These are phyloP conservation scores for Steinernema hermaphroditum DNA, from an alignment of 2,888 invertebrate genomes.

Conservation along the genomic window DNA sequence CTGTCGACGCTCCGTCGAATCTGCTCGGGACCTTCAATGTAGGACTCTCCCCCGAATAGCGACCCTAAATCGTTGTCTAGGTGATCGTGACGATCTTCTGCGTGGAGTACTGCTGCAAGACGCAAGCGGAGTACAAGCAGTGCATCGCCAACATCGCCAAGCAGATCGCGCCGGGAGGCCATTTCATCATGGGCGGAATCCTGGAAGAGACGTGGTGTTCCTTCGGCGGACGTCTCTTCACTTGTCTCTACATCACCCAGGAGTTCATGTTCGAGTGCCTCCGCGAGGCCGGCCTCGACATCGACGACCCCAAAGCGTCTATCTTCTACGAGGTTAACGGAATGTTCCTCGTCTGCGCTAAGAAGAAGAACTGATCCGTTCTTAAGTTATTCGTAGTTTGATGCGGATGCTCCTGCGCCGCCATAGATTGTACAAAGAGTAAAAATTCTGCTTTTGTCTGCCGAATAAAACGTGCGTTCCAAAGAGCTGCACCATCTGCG, in stretches of 20 bases:
- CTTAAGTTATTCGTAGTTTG: neutral
- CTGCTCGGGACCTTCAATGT: constrained; percentile 51
- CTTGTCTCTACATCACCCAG: constrained; percentile 61
- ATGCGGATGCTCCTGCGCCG: neutral
- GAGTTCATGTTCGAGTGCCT: constrained; percentile 56
- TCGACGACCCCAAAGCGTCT: constrained; percentile 45
- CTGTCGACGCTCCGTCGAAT: constrained; percentile 48
- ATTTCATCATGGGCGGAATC: constrained; percentile 61
- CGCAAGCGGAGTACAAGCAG: constrained; percentile 52
- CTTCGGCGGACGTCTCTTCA: constrained; percentile 62
- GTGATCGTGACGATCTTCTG: constrained; percentile 62
- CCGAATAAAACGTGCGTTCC: neutral
- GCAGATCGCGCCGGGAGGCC: constrained; percentile 52
- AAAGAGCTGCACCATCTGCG: no score
- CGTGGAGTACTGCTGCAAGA: constrained; percentile 63
- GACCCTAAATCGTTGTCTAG: constrained; percentile 37
- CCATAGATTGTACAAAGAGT: neutral
- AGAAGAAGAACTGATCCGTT: constrained; percentile 35
- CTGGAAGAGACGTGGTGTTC: constrained; percentile 65
- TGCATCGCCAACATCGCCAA: constrained; percentile 49
- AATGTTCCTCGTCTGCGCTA: constrained; percentile 60
- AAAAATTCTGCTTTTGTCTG: neutral
- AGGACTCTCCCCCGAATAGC: constrained; percentile 8
- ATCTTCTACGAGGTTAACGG: constrained; percentile 59
- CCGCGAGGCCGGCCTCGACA: constrained; percentile 51